Conservation (phyloP, 2,113 vertebrate species). For the Ranitomeya imitator region DNA sequence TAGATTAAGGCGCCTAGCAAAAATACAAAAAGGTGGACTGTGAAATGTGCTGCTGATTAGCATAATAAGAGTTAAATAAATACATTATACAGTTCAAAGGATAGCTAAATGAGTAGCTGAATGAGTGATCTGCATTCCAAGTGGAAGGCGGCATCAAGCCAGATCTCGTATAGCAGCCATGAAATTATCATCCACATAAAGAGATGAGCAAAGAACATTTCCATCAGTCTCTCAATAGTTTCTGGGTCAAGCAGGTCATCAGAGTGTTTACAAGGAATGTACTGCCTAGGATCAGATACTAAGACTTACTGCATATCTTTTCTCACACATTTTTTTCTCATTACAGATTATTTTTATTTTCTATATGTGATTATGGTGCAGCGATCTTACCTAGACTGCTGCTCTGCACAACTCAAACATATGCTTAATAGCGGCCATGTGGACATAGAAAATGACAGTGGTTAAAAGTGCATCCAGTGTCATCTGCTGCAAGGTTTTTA, state of each 20-base stretch:
- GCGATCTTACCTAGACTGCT: too few species aligned
- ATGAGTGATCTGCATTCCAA: slow-evolving; percentile 60
- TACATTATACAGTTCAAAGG: slow-evolving; percentile 53
- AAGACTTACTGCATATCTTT: too few species aligned
- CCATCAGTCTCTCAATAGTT: slow-evolving; percentile 51
- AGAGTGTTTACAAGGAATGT: not conserved
- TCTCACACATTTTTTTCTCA: too few species aligned
- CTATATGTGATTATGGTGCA: too few species aligned
- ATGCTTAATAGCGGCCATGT: too few species aligned
- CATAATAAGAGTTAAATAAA: slow-evolving; percentile 58
- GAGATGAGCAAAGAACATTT: slow-evolving; percentile 50
- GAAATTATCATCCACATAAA: slow-evolving; percentile 62
- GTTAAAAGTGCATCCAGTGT: too few species aligned
- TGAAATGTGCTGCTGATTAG: slow-evolving; percentile 19
- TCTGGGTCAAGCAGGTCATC: slow-evolving; percentile 45
- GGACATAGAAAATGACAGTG: too few species aligned
- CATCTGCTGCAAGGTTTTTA: too few species aligned
- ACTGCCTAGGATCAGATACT: too few species aligned
- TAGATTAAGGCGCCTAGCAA: slow-evolving; percentile 75
- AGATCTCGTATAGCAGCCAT: slow-evolving; percentile 23
- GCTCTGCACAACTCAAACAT: too few species aligned
- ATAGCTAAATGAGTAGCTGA: slow-evolving; percentile 16
- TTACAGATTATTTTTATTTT: too few species aligned
- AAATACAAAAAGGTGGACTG: slow-evolving; percentile 60
- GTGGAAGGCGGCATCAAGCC: slow-evolving; percentile 38